These are phyloP conservation scores for Limnothrissa miodon DNA, from an alignment of 2,113 vertebrate genomes.

Conservation along the genomic window DNA sequence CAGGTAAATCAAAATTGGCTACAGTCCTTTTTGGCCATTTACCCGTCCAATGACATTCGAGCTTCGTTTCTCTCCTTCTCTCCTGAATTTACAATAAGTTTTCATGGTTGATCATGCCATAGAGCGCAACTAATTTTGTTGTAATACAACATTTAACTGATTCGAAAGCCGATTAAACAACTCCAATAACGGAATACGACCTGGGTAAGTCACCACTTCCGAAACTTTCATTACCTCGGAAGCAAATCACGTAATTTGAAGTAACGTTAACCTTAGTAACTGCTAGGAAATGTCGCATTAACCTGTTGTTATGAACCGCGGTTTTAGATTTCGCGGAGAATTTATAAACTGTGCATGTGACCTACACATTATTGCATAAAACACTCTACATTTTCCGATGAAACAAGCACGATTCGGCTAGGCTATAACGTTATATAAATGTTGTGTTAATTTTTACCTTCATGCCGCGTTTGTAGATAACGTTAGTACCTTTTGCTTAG, in stretches of 20 bases:
- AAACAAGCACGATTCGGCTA: too few species aligned
- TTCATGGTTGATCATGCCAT: not conserved
- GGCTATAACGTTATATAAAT: not conserved
- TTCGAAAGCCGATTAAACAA: not conserved
- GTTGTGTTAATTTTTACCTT: too few species aligned
- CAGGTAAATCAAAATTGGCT: not conserved
- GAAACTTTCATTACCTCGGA: not conserved
- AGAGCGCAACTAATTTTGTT: not conserved
- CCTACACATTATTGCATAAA: not conserved
- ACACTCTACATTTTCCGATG: not conserved
- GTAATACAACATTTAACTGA: not conserved
- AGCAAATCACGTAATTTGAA: not conserved
- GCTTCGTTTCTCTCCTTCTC: not conserved
- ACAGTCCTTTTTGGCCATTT: not conserved
- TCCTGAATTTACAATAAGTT: constrained; percentile 12
- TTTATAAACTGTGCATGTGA: not conserved
- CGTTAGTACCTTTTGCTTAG: too few species aligned
- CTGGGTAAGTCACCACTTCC: not conserved
- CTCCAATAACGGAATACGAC: not conserved
- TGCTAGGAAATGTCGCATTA: not conserved
- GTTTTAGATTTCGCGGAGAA: not conserved
- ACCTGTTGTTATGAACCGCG: not conserved
- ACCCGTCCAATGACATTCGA: not conserved
- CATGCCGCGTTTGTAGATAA: too few species aligned
- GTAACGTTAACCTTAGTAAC: not conserved